These are phyloP conservation scores for Scortum barcoo DNA, from an alignment of 2,113 vertebrate species.

Conservation along the genomic window DNA sequence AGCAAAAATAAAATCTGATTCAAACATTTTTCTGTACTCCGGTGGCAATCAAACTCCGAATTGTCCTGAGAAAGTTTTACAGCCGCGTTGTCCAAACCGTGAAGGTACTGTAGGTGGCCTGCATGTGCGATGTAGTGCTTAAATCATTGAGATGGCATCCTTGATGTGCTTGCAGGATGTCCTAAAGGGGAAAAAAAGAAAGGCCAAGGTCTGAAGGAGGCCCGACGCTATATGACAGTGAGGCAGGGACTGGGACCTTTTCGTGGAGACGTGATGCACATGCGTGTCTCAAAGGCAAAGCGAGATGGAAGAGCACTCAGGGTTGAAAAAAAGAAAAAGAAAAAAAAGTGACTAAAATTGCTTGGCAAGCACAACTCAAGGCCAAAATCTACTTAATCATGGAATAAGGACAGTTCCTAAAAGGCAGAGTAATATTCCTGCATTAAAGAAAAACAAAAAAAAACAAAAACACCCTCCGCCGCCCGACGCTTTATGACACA, in stretches of 20 bases:
- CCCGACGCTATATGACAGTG: constrained; percentile 39
- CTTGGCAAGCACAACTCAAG: constrained; percentile 79
- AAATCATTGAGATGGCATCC: constrained; percentile 69
- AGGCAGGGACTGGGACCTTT: constrained; percentile 51
- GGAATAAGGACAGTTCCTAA: constrained; percentile 75
- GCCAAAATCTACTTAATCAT: constrained; percentile 81
- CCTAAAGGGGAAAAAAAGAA: constrained; percentile 63
- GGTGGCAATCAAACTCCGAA: constrained; percentile 18
- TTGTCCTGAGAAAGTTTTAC: constrained; percentile 36
- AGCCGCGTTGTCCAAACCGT: constrained; percentile 36
- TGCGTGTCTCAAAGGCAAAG: constrained; percentile 66
- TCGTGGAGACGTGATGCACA: constrained; percentile 60
- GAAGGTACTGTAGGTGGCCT: constrained; percentile 54
- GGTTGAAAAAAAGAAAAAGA: neutral
- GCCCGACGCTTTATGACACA: constrained; percentile 56
- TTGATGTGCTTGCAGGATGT: constrained; percentile 65
- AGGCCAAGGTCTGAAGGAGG: constrained; percentile 66
- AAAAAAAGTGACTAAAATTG: constrained; percentile 58
- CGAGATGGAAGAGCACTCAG: constrained; percentile 52
- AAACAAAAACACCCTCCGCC: constrained; percentile 25
- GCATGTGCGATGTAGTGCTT: constrained; percentile 66
- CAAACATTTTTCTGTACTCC: constrained; percentile 36
- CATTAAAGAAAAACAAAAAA: too few species aligned
- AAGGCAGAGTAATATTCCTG: constrained; percentile 65
- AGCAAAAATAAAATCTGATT: constrained; percentile 23